Conservation (phyloP, 1,140 invertebrate species). For the Lepeophtheirus salmonis region DNA sequence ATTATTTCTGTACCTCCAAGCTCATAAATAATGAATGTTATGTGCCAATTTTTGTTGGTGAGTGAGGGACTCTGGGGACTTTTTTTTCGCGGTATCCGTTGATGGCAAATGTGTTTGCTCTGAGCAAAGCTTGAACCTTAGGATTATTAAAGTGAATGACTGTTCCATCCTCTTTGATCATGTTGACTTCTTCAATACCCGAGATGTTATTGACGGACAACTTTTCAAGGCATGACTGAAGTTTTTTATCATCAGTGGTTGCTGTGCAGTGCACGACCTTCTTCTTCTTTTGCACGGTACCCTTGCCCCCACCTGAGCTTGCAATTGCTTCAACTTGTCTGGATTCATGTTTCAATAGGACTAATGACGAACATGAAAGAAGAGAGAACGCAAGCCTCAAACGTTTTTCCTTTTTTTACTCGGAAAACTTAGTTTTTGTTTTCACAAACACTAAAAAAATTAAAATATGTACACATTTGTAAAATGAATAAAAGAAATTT, state of each 20-base stretch:
- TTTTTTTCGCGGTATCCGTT: constrained; percentile 95
- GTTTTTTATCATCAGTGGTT: constrained; percentile 96
- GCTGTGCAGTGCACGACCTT: constrained; percentile 98
- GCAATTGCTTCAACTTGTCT: constrained; percentile 81
- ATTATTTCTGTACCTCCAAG: constrained; percentile 14
- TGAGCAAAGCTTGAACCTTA: constrained; percentile 93
- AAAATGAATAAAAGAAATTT: no score
- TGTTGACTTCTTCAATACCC: constrained; percentile 95
- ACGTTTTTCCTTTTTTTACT: no score
- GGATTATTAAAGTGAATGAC: constrained; percentile 99
- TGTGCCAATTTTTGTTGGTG: constrained; percentile 77
- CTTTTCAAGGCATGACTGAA: constrained; percentile 94
- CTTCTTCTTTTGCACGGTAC: constrained; percentile 96
- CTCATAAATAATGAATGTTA: not conserved
- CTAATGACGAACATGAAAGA: no score
- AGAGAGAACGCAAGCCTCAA: no score
- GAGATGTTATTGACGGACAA: constrained; percentile 81
- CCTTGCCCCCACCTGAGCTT: constrained; percentile 81
- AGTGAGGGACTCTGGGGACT: constrained; percentile 72
- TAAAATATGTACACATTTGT: no score
- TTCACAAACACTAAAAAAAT: no score
- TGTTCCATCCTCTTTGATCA: constrained; percentile 98
- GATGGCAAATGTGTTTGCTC: constrained; percentile 95
- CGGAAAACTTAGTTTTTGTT: no score
- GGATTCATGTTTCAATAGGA: no score